Conservation (phyloP, 1,140 invertebrate species). For the Planococcus citri region DNA sequence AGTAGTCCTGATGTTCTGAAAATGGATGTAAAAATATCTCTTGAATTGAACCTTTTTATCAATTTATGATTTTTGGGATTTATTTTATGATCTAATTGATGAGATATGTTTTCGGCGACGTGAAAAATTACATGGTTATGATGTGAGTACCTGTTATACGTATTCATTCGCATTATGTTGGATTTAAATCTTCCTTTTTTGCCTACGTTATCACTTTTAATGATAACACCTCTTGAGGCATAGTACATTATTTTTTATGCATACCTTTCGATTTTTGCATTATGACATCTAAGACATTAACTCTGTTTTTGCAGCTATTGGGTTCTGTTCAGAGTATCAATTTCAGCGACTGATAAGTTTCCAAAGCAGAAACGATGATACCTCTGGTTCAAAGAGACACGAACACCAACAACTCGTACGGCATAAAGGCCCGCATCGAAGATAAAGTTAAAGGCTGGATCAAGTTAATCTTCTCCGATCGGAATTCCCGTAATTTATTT, state of each 20-base stretch:
- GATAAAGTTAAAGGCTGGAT: slow-evolving; percentile 63
- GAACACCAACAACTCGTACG: slow-evolving; percentile 37
- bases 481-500: slow-evolving; percentile 86
- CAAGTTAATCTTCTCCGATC: slow-evolving; percentile 82
- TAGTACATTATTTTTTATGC: too few relatives aligned
- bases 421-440: slow-evolving; percentile 38
- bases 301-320: neutral
- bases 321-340: neutral
- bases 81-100: neutral
- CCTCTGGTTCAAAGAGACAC: slow-evolving; percentile 64
- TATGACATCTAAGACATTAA: too few relatives aligned
- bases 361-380: slow-evolving; percentile 40
- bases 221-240: too few relatives aligned
- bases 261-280: neutral
- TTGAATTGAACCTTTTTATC: too few relatives aligned
- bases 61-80: too few relatives aligned
- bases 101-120: neutral
- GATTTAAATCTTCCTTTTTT: too few relatives aligned
- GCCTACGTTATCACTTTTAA: neutral
- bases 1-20: too few relatives aligned
- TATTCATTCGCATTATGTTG: neutral
- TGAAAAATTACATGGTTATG: neutral
- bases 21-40: too few relatives aligned
- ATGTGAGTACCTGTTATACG: neutral
- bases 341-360: neutral